Base-by-base conservation (phyloP, 1,140 invertebrate genomes). In the Battus philenor region DNA sequence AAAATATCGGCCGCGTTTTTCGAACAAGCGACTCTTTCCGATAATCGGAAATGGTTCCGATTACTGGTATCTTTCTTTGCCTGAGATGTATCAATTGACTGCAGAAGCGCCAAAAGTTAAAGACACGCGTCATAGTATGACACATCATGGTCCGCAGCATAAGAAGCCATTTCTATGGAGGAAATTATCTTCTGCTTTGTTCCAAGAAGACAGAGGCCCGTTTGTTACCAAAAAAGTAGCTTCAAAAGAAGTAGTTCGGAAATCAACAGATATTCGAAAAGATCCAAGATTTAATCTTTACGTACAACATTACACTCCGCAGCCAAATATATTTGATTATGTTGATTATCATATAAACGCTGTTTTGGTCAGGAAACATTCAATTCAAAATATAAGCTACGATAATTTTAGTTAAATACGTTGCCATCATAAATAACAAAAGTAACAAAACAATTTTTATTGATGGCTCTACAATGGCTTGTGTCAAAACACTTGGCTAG, bases 61-160 rank as follows among this genome's bases (percentile, higher is more conserved):
- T 47, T 86, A 86, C 54, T 86, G 83, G 83, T 86, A 86, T 49
- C 50, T 85, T 50, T 81, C 76, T 2, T 49, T 85, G 6, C 59
- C 78, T 3, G 81, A 85, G 57, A 81, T 85, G 81, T 85, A 85
- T 50, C 75, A 82, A 39, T 34, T 85, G 20, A 81, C 81, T 1
- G 26, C 15, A 1, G 56, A 67, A 1, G 32, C 47, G 1, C 44
- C 51, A 7, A 68, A 68, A 46, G 44, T 32, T 16, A 16, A 36
- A 16, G 54, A 80, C 39, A 62, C 54, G 8, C 54, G 78, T n/a
- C 74, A 81, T 51, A 10, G 44, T 6, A 58, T 50, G 0, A 65
- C 56, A 4, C 72, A 79, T 58, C 78, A 76, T 17, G 67, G 76
- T 0, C 39, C 47, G 2, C 57, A 65, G 27, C 78, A 84, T 36